A percentile compares a stretch with the other conserved stretches of the same genome.
Evolutionary conservation across 53 echinoderm and acorn worm species (phyloP).

Genomic region (Temnopleurus reevesii): DNA sequence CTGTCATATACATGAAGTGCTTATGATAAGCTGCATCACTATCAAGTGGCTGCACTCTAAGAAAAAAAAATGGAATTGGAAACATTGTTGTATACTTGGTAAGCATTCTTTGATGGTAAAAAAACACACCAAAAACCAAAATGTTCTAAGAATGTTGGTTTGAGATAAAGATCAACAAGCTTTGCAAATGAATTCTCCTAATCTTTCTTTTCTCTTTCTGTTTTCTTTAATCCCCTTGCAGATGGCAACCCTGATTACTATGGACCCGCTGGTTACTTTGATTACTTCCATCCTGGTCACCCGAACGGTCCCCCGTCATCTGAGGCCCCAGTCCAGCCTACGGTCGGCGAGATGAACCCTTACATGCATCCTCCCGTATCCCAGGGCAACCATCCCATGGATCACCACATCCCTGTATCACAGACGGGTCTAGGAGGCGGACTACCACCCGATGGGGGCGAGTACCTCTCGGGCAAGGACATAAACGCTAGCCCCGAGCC

Average conservation of each 20-base stretch:
- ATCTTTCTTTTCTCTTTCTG: not conserved
- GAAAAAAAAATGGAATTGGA: too few species aligned
- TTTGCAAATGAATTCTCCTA: too few species aligned
- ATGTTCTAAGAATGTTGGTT: too few species aligned
- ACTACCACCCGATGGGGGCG: constrained; percentile 41
- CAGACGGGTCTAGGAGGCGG: constrained; percentile 50
- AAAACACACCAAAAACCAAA: too few species aligned
- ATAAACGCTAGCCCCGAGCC: constrained; percentile 53
- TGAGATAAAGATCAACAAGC: too few species aligned
- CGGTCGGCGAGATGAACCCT: constrained; percentile 29
- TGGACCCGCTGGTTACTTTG: constrained; percentile 51
- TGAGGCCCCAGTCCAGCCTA: constrained; percentile 47
- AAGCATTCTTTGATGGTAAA: too few species aligned
- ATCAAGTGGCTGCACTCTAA: too few species aligned
- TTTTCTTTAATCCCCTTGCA: not conserved
- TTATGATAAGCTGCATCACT: not conserved
- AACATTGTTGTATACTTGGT: too few species aligned
- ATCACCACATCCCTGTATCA: constrained; percentile 52
- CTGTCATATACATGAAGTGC: not conserved
- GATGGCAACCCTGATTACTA: constrained; percentile 56
- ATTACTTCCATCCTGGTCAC: constrained; percentile 55
- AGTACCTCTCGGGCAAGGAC: constrained; percentile 41
- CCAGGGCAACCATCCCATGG: constrained; percentile 56
- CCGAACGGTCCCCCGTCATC: constrained; percentile 51
- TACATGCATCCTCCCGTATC: constrained; percentile 57